A percentile compares a stretch with the other conserved stretches of the same genome.
These are phyloP conservation scores for Heteractis magnifica DNA, from an alignment of 92 coral and sea anemone genomes.

Conservation along the genomic window DNA sequence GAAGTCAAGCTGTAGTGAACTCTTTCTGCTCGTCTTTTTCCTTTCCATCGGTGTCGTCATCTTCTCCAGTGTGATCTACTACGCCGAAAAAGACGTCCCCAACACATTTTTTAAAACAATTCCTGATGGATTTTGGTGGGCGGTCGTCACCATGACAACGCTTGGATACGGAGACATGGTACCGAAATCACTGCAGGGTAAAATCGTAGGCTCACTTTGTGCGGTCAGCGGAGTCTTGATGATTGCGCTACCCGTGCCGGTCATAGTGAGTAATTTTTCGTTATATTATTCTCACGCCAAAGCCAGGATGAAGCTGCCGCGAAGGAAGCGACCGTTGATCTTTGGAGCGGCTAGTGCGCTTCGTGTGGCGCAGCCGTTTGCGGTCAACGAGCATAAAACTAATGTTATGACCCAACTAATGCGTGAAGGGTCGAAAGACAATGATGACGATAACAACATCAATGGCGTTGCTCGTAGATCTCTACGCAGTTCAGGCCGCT, in stretches of 20 bases:
- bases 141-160: constrained; percentile 99
- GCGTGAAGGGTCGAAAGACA: constrained; percentile 34
- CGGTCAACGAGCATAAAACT: constrained; percentile 51
- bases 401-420: constrained; percentile 56
- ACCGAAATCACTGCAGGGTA: constrained; percentile 78
- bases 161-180: constrained; percentile 95
- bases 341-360: constrained; percentile 96
- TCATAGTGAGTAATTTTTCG: constrained; percentile 96
- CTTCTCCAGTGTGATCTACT: constrained; percentile 86
- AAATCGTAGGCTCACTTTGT: constrained; percentile 91
- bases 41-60: constrained; percentile 95
- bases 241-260: constrained; percentile 96
- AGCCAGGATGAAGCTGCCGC: constrained; percentile 83
- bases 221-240: constrained; percentile 93
- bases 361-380: constrained; percentile 86
- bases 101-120: constrained; percentile 73
- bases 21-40: constrained; percentile 86
- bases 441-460: constrained; percentile 29
- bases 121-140: constrained; percentile 99
- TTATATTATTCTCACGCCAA: constrained; percentile 98
- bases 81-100: constrained; percentile 81
- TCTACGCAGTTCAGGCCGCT: constrained; percentile 35
- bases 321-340: constrained; percentile 80
- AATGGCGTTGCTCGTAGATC: constrained; percentile 10
- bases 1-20: constrained; percentile 88